Conservation (phyloP, 2,113 vertebrate genomes). For the Amphiprion ocellaris region DNA sequence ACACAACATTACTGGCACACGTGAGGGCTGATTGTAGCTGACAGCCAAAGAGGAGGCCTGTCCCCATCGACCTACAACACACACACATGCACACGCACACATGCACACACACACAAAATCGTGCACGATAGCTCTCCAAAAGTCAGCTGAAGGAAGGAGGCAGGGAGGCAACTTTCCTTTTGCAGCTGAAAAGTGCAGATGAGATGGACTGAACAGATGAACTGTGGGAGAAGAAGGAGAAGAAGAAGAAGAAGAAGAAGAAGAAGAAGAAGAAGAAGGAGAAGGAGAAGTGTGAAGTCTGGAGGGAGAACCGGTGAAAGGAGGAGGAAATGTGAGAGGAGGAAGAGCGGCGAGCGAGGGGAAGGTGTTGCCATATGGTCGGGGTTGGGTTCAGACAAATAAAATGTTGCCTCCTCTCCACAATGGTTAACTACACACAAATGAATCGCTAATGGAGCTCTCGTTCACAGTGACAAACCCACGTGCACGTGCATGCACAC, state of each 20-base stretch:
- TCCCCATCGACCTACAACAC: constrained; percentile 73
- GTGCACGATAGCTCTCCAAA: constrained; percentile 48
- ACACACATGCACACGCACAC: constrained; percentile 22
- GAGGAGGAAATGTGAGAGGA: constrained; percentile 32
- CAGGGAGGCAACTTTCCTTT: constrained; percentile 51
- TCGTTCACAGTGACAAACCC: constrained; percentile 60
- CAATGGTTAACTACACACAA: constrained; percentile 93
- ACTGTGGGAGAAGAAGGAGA: constrained; percentile 15
- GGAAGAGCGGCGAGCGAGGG: constrained; percentile 39
- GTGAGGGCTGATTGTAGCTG: constrained; percentile 76
- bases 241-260: constrained; percentile 24
- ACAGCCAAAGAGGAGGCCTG: constrained; percentile 74
- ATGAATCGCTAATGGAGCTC: constrained; percentile 81
- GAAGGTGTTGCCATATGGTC: constrained; percentile 90
- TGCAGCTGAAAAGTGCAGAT: constrained; percentile 43
- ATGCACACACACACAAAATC: constrained; percentile 12
- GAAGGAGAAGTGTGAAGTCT: constrained; percentile 50
- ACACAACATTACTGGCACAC: constrained; percentile 80
- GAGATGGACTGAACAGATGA: constrained; percentile 37
- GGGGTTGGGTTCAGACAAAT: constrained; percentile 95
- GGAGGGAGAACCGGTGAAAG: constrained; percentile 31
- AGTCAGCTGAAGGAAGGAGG: constrained; percentile 60
- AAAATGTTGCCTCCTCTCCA: constrained; percentile 88
- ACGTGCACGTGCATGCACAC: constrained; percentile 17
- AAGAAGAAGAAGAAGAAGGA: constrained; percentile 14